Evolutionary conservation across 64 coral and sea anemone species (phyloP).

Genomic region (Astreopora myriophthalma): DNA sequence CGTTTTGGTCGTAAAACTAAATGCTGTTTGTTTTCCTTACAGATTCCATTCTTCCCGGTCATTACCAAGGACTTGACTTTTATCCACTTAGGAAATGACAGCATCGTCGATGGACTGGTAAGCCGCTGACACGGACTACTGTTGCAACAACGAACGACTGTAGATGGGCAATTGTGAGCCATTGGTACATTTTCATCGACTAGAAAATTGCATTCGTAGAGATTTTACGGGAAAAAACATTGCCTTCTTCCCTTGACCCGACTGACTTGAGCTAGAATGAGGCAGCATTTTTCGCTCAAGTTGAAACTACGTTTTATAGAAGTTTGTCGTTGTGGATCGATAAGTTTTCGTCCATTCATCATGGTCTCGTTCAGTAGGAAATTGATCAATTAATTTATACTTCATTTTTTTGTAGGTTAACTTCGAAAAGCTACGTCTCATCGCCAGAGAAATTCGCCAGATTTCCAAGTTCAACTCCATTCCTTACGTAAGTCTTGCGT

Average conservation of each 20-base stretch:
- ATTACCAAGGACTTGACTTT: constrained; percentile 93
- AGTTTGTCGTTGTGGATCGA: not conserved
- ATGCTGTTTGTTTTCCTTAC: not conserved
- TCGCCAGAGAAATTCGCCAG: constrained; percentile 86
- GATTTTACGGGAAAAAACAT: too few relatives aligned
- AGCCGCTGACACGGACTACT: too few relatives aligned
- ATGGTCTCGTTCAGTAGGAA: not conserved
- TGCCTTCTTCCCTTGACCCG: too few relatives aligned
- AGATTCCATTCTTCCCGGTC: constrained; percentile 97
- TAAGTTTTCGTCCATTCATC: not conserved
- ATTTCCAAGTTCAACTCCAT: constrained; percentile 83
- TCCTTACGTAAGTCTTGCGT: constrained; percentile 75
- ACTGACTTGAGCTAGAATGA: too few relatives aligned
- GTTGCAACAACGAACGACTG: too few relatives aligned
- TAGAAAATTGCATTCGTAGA: too few relatives aligned
- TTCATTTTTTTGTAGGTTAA: constrained; percentile 81
- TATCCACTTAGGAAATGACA: constrained; percentile 93
- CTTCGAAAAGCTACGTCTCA: constrained; percentile 94
- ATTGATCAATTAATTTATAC: too few relatives aligned
- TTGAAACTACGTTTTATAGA: not conserved
- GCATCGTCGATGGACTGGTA: constrained; percentile 92
- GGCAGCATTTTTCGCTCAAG: too few relatives aligned
- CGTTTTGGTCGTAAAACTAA: not conserved
- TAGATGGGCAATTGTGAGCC: too few relatives aligned
- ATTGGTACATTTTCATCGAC: too few relatives aligned